Evolutionary conservation across 2,888 invertebrate genomes (phyloP).

Genomic region (Ennomos erosarius): DNA sequence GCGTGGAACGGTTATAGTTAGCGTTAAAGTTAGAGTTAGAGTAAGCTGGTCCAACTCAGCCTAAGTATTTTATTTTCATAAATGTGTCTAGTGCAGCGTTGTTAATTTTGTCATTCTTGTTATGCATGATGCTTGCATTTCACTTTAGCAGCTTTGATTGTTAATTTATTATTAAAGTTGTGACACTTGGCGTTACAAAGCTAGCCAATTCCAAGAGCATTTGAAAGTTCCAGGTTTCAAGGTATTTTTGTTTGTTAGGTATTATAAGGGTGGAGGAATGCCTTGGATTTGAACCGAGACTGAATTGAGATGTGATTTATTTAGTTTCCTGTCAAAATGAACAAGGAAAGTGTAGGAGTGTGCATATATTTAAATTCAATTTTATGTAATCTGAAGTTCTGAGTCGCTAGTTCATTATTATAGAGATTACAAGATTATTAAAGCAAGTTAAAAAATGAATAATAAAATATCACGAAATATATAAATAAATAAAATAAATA

Average conservation of each 20-base stretch:
- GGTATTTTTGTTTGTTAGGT: conserved; percentile 8
- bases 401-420: conserved; percentile 19
- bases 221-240: conserved; percentile 26
- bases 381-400: conserved; percentile 16
- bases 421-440: conserved; percentile 11
- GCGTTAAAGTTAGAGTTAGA: too few species aligned
- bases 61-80: not conserved
- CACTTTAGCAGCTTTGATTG: conserved; percentile 6
- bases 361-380: conserved; percentile 19
- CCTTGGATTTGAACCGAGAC: conserved; percentile 33
- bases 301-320: conserved; percentile 33
- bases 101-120: conserved; percentile 12
- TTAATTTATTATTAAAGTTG: conserved; percentile 10
- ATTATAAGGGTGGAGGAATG: conserved; percentile 18
- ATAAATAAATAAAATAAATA: too few species aligned
- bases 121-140: conserved; percentile 13
- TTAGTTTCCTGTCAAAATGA: conserved; percentile 22
- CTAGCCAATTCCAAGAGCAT: conserved; percentile 24
- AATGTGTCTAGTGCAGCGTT: too few species aligned
- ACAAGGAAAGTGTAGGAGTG: conserved; percentile 1
- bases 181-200: conserved; percentile 15
- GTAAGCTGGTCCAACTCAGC: too few species aligned
- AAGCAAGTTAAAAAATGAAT: conserved; percentile 16
- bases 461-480: not conserved
- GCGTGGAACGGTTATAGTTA: too few species aligned